Evolutionary conservation across 2,888 invertebrate genomes (phyloP), one percentile per base, ranked within the genome.

Genomic region (Aphidius colemani): DNA sequence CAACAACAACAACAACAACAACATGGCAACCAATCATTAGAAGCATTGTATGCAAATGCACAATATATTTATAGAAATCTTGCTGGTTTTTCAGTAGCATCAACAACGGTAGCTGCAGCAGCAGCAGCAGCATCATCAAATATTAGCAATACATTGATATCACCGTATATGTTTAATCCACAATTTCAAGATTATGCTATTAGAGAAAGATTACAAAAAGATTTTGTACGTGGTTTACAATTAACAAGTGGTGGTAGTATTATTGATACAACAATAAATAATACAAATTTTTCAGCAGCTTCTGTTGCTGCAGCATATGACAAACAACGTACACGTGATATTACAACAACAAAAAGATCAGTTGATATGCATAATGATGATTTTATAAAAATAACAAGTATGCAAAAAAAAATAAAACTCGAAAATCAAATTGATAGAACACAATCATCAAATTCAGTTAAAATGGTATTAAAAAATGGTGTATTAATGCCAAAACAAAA

Each of bases 401-500:
- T 67, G 0, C 63, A 63, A 30, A 67, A 64, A 48, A 59, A 65
- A 9, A 58, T 65, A 4, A 68, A 55, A 9, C 66, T 69, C 10
- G 73, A 74, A 6, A 79, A 79, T 1, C 78, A 75, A 18, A 41
- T 73, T 2, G 71, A 69, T 7, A 72, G 71, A 5, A 61, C 73
- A 18, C 82, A 86, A 13, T 86, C 84, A 56, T 86, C 87, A 0
- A 69, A 71, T 46, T 89, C 88, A 74, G 90, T 94, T 0, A 93
- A 94, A 81, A 93, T 94, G 93, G 94, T 95, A 0, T 92, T 94
- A 61, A 94, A 94, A 80, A 94, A 95, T 75, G 94, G 94, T 0
- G 90, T 95, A 0, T 84, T 95, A 3, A 94, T 95, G 90, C 94
- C 94, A 1, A 95, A 95, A 74, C 95, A 95, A 76, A 95, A 95